Evolutionary conservation across 2,888 invertebrate species (phyloP), one percentile per base, ranked within the genome.

Genomic region (Drosophila limbata): DNA sequence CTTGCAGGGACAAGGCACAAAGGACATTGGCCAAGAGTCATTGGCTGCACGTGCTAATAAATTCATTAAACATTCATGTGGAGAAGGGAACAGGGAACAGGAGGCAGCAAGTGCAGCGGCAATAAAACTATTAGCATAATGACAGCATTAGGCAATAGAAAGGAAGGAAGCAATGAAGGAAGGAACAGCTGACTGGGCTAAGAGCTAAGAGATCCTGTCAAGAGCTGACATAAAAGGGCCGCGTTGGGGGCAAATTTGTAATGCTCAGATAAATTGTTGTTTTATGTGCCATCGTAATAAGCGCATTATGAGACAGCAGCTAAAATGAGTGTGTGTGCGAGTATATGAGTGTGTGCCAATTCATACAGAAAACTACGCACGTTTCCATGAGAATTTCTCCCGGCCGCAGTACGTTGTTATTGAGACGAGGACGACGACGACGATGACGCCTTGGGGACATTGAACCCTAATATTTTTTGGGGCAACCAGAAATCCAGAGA

Each of bases 221-320:
- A 11, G 50, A 51, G 15, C 61, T 59, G 67, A 69, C 88, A 85
- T 82, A 84, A 69, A 80, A 80, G 64, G 53, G 64, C 69, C 71
- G 65, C 69, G 59, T 64, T 72, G 69, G 57, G 72, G 70, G 62
- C 73, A 78, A 82, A 76, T 88, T 80, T 78, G 90, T 89, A 88
- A 89, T 89, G 86, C 81, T 84, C 80, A 84, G 73, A 84, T 88
- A 87, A 89, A 87, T 87, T 87, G 88, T 89, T 88, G 88, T 89
- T 84, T 87, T 88, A 88, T 88, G 86, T 89, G 86, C 75, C 83
- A 84, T 79, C 83, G 87, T 89, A 86, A 89, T 86, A 86, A 86
- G 89, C 89, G 85, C 80, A 89, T 86, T 89, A 86, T 70, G 71
- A 79, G 69, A 71, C 57, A 70, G 63, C 63, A 55, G 50, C 37